These are phyloP conservation scores for Nomada lathburiana DNA, from an alignment of 2,888 invertebrate genomes.

Conservation along the genomic window DNA sequence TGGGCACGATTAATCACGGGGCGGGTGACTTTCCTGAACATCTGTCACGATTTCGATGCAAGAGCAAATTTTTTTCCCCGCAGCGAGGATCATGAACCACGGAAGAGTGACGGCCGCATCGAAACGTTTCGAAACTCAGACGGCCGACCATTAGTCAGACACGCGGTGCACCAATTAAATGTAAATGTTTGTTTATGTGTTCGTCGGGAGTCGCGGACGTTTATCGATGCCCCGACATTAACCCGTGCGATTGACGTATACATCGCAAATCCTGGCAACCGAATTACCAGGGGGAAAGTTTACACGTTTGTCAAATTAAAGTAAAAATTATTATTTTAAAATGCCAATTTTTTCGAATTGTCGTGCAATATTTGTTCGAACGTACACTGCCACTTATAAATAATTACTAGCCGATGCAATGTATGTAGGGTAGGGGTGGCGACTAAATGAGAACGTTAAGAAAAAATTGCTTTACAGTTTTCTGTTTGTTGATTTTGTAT, in stretches of 20 bases:
- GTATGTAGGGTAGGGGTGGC: too few species aligned
- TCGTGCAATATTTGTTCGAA: background rate
- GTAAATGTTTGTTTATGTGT: constrained; percentile 83
- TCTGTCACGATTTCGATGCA: constrained; percentile 50
- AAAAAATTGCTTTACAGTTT: too few species aligned
- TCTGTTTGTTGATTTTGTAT: too few species aligned
- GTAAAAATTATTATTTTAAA: constrained; percentile 3
- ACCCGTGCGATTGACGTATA: constrained; percentile 77
- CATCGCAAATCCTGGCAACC: constrained; percentile 53
- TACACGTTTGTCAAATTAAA: constrained; percentile 17
- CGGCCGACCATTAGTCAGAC: constrained; percentile 74
- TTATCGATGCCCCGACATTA: constrained; percentile 82
- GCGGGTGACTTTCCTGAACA: constrained; percentile 33
- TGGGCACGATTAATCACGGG: constrained; percentile 37
- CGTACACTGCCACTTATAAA: too few species aligned
- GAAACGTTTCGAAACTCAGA: constrained; percentile 75
- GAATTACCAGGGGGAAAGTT: constrained; percentile 53
- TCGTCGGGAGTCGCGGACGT: constrained; percentile 78
- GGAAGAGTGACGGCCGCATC: constrained; percentile 64
- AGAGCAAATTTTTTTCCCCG: constrained; percentile 50
- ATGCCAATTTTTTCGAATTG: background rate
- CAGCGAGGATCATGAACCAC: constrained; percentile 53
- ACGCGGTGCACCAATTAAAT: constrained; percentile 81
- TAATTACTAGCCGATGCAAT: too few species aligned
- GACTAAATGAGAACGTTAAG: too few species aligned